Evolutionary conservation across 2,113 vertebrate species (phyloP).

Genomic region (Cinclus cinclus): DNA sequence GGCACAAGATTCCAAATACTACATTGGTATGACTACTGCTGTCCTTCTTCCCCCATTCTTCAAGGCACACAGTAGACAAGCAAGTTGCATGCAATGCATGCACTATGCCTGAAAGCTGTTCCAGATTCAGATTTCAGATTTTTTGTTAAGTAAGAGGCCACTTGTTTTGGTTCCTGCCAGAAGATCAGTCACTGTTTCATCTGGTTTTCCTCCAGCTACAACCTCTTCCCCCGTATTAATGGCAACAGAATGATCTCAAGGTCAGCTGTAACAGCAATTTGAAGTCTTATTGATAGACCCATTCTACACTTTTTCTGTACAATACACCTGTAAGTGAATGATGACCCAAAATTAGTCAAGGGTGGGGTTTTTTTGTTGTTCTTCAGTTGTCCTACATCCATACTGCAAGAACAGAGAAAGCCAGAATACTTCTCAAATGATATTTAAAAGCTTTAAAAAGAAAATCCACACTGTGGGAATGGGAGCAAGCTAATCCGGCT

Average conservation of each 20-base stretch:
- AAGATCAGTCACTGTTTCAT: neutral
- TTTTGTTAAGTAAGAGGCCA: neutral
- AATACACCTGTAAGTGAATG: neutral
- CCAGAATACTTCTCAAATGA: neutral
- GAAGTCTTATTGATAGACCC: neutral
- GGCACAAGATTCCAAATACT: neutral
- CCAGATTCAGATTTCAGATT: accelerated
- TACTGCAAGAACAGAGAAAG: neutral
- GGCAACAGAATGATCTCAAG: neutral
- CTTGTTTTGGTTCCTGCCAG: neutral
- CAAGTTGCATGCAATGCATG: neutral
- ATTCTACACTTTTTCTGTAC: neutral
- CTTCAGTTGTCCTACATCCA: neutral
- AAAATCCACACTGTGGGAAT: neutral
- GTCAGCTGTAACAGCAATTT: neutral
- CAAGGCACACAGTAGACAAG: neutral
- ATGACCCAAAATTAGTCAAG: neutral
- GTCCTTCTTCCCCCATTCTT: neutral
- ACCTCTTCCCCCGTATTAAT: neutral
- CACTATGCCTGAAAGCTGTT: neutral
- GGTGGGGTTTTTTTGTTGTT: neutral
- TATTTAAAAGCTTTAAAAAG: neutral
- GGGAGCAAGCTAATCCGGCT: neutral
- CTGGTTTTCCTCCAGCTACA: neutral
- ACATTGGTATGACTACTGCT: neutral